Base-by-base conservation (phyloP, 2,888 invertebrate genomes). In the Hypomecis atomaria region DNA sequence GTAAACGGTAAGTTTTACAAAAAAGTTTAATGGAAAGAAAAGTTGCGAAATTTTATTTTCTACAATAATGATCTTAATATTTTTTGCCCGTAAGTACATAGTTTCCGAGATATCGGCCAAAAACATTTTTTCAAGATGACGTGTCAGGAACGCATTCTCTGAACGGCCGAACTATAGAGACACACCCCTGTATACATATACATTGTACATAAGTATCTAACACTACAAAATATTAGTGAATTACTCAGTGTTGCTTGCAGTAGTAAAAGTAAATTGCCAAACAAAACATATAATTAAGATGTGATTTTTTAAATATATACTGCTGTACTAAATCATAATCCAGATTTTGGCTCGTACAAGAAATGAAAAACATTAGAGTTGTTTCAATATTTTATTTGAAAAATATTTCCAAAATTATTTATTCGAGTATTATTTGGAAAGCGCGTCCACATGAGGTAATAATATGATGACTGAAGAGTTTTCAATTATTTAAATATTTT, bases 191-290 rank as follows among this genome's bases (percentile, higher is more conserved):
- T 23, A 1, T 23, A 3, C n/a, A n/a, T 23, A 23, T 23, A 23
- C 23, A 9, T 45, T 53, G 47, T 62, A 57, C n/a, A 57, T 47
- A 52, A 54, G 0, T 36, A 36, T 10, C 13, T 40, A 8, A 47
- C 9, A 43, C n/a, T n/a, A 23, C 23, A 23, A 8, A 61, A 49
- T 48, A 49, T 56, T 52, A 52, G 43, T 58, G 23, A 48, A 43
- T 33, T 54, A 49, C 38, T 59, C 36, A 56, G 50, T 52, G 56
- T 50, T 38, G 65, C 56, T 65, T 57, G 52, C 53, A 57, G 56
- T 53, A 65, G 56, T 47, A 40, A 59, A 40, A 52, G 23, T 50
- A 10, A 59, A 59, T 55, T 50, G 59, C 65, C 65, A 60, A 54
- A 64, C 37, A 11, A 44, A 44, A 55, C 60, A 42, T 60, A 50